phyloP scores from a whole-genome alignment of 2,888 invertebrate genomes.

The Spilarctia lutea region DNA sequence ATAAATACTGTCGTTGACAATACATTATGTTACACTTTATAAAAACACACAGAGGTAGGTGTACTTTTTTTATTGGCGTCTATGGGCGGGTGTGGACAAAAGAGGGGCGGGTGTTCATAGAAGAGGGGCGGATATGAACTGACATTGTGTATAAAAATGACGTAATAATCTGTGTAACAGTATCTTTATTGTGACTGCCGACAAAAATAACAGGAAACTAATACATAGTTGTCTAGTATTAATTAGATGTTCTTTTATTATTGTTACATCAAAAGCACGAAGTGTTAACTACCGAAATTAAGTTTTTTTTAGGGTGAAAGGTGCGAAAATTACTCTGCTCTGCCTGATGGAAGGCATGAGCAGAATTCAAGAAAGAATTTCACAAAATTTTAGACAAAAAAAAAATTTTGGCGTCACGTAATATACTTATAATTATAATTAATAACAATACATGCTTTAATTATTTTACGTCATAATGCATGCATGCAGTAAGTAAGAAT shows the following conservation, averaged over 20 bases:
- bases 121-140: conserved; percentile 39
- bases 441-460: no score
- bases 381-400: no score
- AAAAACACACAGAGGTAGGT: conserved; percentile 27
- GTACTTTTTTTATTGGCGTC: conserved; percentile 20
- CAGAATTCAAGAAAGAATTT: no score
- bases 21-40: neutral
- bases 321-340: no score
- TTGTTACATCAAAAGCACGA: neutral
- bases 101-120: conserved; percentile 17
- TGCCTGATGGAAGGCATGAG: no score
- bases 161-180: neutral
- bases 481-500: no score
- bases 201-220: neutral
- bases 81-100: conserved; percentile 21
- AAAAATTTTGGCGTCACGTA: no score
- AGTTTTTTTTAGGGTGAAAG: no score
- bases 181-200: no score
- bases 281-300: no score
- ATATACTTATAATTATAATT: no score
- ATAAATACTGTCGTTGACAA: neutral
- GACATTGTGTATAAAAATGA: conserved; percentile 14
- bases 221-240: neutral
- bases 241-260: neutral
- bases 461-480: no score